phyloP scores from a whole-genome alignment of 2,888 invertebrate species.

The Zonitis immaculata region DNA sequence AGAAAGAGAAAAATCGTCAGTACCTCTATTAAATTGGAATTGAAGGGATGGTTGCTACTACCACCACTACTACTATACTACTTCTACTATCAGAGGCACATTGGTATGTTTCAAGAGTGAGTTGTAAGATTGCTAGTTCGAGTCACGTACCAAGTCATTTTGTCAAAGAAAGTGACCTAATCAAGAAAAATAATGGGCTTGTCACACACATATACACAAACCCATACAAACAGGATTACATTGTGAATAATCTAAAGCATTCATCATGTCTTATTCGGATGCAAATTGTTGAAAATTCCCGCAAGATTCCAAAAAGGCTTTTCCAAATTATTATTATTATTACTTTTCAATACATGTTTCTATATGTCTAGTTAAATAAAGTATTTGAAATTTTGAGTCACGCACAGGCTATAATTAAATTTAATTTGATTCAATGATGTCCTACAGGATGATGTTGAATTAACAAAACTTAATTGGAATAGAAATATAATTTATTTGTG shows the following conservation, averaged over 20 bases:
- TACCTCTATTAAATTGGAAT: neutral
- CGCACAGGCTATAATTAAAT: neutral
- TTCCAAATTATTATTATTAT: neutral
- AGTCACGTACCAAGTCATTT: conserved; percentile 44
- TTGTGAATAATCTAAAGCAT: conserved; percentile 33
- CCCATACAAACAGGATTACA: conserved; percentile 33
- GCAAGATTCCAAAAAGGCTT: neutral
- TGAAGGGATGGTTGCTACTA: neutral
- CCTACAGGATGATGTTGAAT: neutral
- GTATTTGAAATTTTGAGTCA: neutral
- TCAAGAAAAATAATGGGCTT: conserved; percentile 45
- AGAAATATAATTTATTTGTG: no score
- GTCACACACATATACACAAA: no score
- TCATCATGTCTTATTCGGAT: conserved; percentile 25
- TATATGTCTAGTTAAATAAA: no score
- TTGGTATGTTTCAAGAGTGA: neutral
- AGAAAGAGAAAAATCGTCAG: neutral
- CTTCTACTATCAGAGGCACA: no score
- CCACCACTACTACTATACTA: no score
- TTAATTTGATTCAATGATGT: neutral
- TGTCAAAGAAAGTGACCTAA: conserved; percentile 45
- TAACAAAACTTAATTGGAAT: neutral
- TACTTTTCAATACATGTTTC: no score
- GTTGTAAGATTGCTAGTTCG: conserved; percentile 12
- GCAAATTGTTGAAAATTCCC: conserved; percentile 22